Conservation (phyloP, 2,113 vertebrate genomes). For the Peromyscus polionotus region DNA sequence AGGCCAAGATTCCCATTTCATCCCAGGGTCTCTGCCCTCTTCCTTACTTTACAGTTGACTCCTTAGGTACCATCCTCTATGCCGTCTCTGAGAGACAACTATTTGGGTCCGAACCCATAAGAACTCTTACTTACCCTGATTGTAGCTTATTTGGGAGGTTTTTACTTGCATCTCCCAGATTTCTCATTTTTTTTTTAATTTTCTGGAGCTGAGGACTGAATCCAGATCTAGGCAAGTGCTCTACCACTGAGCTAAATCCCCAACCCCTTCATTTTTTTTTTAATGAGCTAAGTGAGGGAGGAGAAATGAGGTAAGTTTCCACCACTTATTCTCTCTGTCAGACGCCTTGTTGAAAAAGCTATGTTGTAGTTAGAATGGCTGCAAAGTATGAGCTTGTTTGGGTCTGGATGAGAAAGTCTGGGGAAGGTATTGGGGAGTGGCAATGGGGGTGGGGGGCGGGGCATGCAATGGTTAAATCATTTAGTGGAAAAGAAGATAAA, state of each 20-base stretch:
- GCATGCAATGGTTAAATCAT: background rate
- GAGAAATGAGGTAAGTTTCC: background rate
- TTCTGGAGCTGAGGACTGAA: too few relatives aligned
- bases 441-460: too few relatives aligned
- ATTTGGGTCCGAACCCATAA: background rate
- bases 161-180: background rate
- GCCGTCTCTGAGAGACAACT: background rate
- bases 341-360: background rate
- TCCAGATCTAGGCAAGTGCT: too few relatives aligned
- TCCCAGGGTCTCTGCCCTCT: background rate
- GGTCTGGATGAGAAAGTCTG: background rate
- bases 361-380: background rate
- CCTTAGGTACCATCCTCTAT: background rate
- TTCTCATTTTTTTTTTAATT: background rate
- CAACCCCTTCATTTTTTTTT: too few relatives aligned
- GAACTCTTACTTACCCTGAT: background rate
- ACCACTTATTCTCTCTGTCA: background rate
- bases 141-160: background rate
- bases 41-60: background rate
- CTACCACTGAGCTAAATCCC: too few relatives aligned
- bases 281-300: background rate
- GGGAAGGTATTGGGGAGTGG: background rate
- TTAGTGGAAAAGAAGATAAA: slow-evolving; percentile 17
- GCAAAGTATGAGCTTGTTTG: background rate
- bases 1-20: background rate